Evolutionary conservation across 2,113 vertebrate genomes (phyloP).

Genomic region (Ursus arctos): DNA sequence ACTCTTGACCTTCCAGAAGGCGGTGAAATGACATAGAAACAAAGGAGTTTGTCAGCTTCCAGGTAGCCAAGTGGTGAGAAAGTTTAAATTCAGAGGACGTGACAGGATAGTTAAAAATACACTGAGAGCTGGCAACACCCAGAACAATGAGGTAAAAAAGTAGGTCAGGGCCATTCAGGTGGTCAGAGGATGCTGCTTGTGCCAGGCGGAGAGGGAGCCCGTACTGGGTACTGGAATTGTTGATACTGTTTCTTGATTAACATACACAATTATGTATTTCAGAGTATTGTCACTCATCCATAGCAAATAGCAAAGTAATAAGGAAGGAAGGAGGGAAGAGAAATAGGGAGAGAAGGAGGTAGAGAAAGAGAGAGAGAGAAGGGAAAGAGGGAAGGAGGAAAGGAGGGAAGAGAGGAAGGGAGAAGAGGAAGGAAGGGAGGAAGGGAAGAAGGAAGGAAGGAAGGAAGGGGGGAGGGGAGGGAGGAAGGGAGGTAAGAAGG

Average conservation of each 20-base stretch:
- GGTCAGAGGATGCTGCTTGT: not conserved
- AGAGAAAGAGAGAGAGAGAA: not conserved
- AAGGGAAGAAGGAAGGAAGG: not conserved
- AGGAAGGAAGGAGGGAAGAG: not conserved
- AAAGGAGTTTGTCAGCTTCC: not conserved
- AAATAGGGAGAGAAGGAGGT: not conserved
- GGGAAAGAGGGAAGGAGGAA: not conserved
- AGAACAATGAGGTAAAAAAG: not conserved
- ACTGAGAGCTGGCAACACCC: not conserved
- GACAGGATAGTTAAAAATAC: not conserved
- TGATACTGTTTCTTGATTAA: not conserved
- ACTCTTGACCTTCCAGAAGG: not conserved
- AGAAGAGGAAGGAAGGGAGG: too few species aligned
- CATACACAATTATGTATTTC: not conserved
- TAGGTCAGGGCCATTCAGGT: not conserved
- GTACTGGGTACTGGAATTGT: fast-evolving
- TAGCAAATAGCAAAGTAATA: not conserved
- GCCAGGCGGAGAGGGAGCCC: not conserved
- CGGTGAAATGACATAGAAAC: not conserved
- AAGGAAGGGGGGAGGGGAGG: too few species aligned
- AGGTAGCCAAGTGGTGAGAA: not conserved
- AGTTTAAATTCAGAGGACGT: not conserved
- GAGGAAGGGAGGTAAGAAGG: too few species aligned
- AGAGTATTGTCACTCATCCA: not conserved
- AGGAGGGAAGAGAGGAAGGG: too few species aligned